Evolutionary conservation across 2,113 vertebrate genomes (phyloP), one percentile per base, ranked within the genome.

Genomic region (Drymodes brunneopygia): DNA sequence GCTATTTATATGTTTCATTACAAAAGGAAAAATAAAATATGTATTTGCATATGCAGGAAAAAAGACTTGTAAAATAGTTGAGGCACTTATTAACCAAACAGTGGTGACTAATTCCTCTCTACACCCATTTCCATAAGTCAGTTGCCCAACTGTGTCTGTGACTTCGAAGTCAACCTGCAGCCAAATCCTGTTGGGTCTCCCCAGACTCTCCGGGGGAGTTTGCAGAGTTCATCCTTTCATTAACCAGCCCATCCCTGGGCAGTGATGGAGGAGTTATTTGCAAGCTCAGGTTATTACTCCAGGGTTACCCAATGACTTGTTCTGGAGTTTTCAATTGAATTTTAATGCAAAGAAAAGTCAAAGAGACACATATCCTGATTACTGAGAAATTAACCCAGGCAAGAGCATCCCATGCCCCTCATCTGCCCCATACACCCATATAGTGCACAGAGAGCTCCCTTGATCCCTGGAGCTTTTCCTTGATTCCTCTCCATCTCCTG

Each of bases 71-170:
- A 88, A 88, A 93, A 82, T 51, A 90, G 78, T 71, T 0, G 1
- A 90, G 79, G 92, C 53, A 60, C 70, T 94, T 84, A 87, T 75
- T 92, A 95, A 90, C 85, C 74, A 53, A 93, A 60, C 51, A 44
- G 62, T 1, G 74, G 60, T 96, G 81, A 96, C 85, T 97, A 96
- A 97, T 50, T 88, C 54, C n/a, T 96, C 75, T 80, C 86, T 94
- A 92, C 84, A 53, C 92, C 86, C 79, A 88, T 90, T 93, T 92
- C 94, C 72, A 73, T 61, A 75, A 82, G 85, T 54, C 79, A 90
- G 23, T 95, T 96, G 82, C 90, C 86, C 92, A 96, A 94, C 67
- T 36, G 62, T 81, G 90, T 95, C 95, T 96, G 88, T 0, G 7
- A 92, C 51, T 86, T 74, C 0, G 2, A 86, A 65, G 77, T 42